These are phyloP conservation scores for Leptopilina clavipes DNA, from an alignment of 1,140 invertebrate genomes.

Conservation along the genomic window DNA sequence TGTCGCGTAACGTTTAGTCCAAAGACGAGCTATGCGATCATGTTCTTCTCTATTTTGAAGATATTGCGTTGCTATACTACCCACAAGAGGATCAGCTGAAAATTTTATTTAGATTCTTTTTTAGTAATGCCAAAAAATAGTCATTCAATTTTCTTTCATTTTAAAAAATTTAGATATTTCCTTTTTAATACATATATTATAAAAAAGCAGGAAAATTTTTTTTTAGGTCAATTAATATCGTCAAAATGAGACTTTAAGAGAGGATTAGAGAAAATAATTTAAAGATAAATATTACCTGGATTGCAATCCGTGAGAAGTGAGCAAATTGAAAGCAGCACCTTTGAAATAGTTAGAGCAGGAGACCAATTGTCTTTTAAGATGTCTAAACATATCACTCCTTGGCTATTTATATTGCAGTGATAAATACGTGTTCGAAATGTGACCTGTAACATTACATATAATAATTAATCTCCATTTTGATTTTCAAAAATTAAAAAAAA, in stretches of 20 bases:
- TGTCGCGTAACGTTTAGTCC: slow-evolving; percentile 98
- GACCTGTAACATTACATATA: slow-evolving; percentile 79
- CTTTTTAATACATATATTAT: no score
- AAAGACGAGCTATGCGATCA: slow-evolving; percentile 96
- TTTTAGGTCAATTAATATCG: no score
- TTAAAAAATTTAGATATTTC: no score
- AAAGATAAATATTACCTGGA: slow-evolving; percentile 92
- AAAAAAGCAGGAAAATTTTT: no score
- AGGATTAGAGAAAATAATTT: no score
- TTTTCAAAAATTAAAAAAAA: no score
- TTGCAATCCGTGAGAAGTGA: slow-evolving; percentile 96
- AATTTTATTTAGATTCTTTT: slow-evolving; percentile 55
- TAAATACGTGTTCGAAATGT: slow-evolving; percentile 97
- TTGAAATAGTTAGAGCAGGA: slow-evolving; percentile 94
- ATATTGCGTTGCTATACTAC: slow-evolving; percentile 98
- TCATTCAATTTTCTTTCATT: background rate
- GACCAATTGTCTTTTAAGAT: slow-evolving; percentile 98
- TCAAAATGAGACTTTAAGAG: no score
- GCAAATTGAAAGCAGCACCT: slow-evolving; percentile 95
- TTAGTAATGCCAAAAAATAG: slow-evolving; percentile 32
- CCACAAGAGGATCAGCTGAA: slow-evolving; percentile 95
- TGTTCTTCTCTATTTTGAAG: slow-evolving; percentile 97
- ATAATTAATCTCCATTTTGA: background rate
- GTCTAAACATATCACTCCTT: slow-evolving; percentile 96
- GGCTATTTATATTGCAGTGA: slow-evolving; percentile 98